Conservation (phyloP, 2,797 vertebrate genomes). For the Babyrousa celebensis region DNA sequence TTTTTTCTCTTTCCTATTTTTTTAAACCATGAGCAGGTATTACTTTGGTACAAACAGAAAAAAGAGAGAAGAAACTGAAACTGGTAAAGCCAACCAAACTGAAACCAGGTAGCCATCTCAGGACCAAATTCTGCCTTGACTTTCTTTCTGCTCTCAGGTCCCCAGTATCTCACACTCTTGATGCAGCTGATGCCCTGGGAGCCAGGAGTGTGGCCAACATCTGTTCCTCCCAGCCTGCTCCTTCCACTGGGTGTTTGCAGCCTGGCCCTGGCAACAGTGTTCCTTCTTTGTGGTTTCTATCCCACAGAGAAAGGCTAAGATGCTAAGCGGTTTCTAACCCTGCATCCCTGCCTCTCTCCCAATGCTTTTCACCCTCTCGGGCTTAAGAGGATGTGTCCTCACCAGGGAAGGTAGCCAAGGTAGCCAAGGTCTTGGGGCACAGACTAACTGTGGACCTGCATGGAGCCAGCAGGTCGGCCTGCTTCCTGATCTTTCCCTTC, state of each 20-base stretch:
- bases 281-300: not conserved
- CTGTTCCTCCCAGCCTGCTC: no score
- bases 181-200: no score
- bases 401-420: no score
- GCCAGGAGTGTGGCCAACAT: rapidly evolving
- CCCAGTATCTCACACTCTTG: rapidly evolving
- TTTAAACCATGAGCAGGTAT: not conserved
- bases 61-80: not conserved
- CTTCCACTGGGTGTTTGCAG: no score
- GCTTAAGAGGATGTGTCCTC: not conserved
- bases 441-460: rapidly evolving
- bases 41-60: not conserved
- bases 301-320: not conserved
- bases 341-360: no score
- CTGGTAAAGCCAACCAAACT: not conserved
- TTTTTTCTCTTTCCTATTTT: not conserved
- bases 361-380: not conserved
- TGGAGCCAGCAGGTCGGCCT: no score
- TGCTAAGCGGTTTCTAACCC: not conserved
- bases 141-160: not conserved
- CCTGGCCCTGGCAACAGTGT: no score
- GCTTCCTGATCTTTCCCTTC: not conserved
- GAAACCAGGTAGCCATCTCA: not conserved
- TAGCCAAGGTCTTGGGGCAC: rapidly evolving
- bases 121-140: not conserved